phyloP scores from a whole-genome alignment of 1,140 invertebrate genomes.

The Ceratina calcarata region DNA sequence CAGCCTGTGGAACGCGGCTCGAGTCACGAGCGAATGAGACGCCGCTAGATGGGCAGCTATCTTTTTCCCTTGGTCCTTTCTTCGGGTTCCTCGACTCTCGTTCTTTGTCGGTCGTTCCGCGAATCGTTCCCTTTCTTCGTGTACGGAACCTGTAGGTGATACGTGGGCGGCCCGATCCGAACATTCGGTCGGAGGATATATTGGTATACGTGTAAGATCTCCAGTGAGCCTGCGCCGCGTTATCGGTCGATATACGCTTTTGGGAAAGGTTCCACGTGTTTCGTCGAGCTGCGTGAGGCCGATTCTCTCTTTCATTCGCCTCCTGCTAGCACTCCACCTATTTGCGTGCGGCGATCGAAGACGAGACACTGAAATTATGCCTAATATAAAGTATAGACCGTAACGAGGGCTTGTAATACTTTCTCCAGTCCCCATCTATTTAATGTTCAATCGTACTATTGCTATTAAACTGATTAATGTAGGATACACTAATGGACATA shows the following conservation, averaged over 20 bases:
- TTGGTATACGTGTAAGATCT: conserved; percentile 25
- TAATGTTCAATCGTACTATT: background rate
- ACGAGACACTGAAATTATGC: background rate
- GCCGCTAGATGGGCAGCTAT: conserved; percentile 38
- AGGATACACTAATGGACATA: too few relatives aligned
- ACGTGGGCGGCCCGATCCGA: conserved; percentile 59
- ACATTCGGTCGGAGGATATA: background rate
- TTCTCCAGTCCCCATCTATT: too few relatives aligned
- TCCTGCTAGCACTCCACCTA: conserved; percentile 13
- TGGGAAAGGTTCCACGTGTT: conserved; percentile 64
- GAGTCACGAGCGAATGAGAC: conserved; percentile 60
- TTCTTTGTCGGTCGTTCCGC: conserved; percentile 54
- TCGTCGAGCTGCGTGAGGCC: conserved; percentile 23
- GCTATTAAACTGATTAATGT: too few relatives aligned
- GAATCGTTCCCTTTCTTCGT: conserved; percentile 53
- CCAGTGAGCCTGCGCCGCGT: conserved; percentile 58
- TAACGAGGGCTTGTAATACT: too few relatives aligned
- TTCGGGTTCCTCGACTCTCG: conserved; percentile 39
- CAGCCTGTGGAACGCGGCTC: conserved; percentile 38
- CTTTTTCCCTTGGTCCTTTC: conserved; percentile 39
- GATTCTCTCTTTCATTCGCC: conserved; percentile 7
- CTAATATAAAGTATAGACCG: too few relatives aligned
- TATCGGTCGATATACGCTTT: conserved; percentile 65
- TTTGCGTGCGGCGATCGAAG: conserved; percentile 23
- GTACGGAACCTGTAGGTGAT: conserved; percentile 53